These are phyloP conservation scores for Drosophila serrata DNA, from an alignment of 1,140 invertebrate species.

Conservation along the genomic window DNA sequence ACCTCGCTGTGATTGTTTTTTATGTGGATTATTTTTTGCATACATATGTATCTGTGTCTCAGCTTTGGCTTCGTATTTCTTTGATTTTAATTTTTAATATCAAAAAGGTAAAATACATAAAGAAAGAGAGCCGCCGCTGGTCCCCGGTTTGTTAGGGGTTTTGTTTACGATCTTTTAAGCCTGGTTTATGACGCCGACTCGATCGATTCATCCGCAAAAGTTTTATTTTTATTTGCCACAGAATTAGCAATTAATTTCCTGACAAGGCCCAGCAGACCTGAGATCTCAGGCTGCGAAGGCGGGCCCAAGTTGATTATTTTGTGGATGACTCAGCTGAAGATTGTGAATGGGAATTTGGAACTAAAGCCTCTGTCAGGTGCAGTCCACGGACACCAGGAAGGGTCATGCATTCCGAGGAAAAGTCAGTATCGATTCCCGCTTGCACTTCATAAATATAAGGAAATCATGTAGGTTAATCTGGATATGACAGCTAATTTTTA, in stretches of 20 bases:
- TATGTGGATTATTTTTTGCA: conserved; percentile 47
- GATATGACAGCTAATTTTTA: conserved; percentile 69
- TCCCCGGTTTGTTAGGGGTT: conserved; percentile 24
- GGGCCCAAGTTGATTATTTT: conserved; percentile 5
- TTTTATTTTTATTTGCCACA: conserved; percentile 41
- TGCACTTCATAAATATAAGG: conserved; percentile 23
- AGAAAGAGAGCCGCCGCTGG: conserved; percentile 28
- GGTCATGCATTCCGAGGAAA: neutral
- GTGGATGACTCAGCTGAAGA: conserved; percentile 16
- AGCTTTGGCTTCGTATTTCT: conserved; percentile 14
- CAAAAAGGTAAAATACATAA: conserved; percentile 46
- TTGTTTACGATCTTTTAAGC: conserved; percentile 76
- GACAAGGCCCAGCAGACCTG: conserved; percentile 7
- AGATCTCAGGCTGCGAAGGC: conserved; percentile 1
- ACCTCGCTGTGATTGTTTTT: conserved; percentile 26
- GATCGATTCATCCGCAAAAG: conserved; percentile 55
- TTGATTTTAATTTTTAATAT: conserved; percentile 60
- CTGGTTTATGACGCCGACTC: conserved; percentile 74
- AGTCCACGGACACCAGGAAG: neutral
- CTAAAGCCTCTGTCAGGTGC: conserved; percentile 42
- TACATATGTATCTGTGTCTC: neutral
- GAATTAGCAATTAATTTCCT: conserved; percentile 76
- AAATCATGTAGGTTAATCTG: conserved; percentile 54
- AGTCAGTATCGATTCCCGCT: neutral
- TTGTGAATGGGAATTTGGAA: conserved; percentile 28